Conservation (phyloP, 2,888 invertebrate species). For the Agrilus cyanescens region DNA sequence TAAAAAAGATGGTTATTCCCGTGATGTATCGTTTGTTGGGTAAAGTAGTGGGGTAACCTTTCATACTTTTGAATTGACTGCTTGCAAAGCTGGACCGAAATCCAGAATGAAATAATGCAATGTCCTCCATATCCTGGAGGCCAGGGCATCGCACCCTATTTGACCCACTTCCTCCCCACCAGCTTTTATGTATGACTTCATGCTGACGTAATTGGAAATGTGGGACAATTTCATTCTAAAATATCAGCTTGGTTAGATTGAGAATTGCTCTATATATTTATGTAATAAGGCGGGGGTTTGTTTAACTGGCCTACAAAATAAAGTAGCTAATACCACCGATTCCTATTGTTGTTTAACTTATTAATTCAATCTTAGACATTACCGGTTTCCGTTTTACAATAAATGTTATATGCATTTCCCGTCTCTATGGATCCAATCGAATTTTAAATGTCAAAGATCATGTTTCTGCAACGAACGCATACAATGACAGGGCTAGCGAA, state of each 20-base stretch:
- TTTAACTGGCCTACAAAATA: too few relatives aligned
- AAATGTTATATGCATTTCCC: too few relatives aligned
- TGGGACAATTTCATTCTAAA: constrained; percentile 57
- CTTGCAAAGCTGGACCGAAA: constrained; percentile 15
- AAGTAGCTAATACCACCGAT: too few relatives aligned
- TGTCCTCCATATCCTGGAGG: constrained; percentile 32
- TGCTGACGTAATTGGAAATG: constrained; percentile 49
- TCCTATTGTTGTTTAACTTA: too few relatives aligned
- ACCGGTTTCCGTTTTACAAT: too few relatives aligned
- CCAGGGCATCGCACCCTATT: constrained; percentile 53
- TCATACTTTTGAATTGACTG: neutral
- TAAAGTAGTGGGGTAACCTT: neutral
- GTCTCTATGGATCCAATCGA: too few relatives aligned
- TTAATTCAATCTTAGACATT: too few relatives aligned
- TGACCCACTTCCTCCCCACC: constrained; percentile 47
- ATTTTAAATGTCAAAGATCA: too few relatives aligned
- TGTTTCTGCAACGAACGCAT: too few relatives aligned
- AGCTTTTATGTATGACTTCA: constrained; percentile 29
- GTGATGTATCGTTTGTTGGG: neutral
- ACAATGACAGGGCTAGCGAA: too few relatives aligned
- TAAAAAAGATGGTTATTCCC: too few relatives aligned
- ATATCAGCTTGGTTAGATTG: constrained; percentile 31
- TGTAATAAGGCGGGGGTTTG: too few relatives aligned
- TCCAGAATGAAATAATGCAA: constrained; percentile 30
- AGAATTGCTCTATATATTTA: constrained; percentile 10